Base-by-base conservation (phyloP, 2,797 vertebrate species). In the Lepilemur ruficaudatus region DNA sequence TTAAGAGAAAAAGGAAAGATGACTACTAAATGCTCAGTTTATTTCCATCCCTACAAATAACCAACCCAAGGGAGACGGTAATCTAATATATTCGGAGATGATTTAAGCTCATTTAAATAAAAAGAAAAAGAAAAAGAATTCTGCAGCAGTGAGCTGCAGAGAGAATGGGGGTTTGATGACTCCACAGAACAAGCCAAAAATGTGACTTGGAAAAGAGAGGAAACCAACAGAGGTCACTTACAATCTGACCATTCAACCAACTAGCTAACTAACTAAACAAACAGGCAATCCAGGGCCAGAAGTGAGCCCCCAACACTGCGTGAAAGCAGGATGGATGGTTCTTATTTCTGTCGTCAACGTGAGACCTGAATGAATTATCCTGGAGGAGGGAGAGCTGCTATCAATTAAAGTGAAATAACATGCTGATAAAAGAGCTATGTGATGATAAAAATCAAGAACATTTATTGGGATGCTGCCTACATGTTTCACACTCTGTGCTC, bases 41-140 rank as follows among this genome's bases (percentile, higher is more conserved):
- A 12, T 76, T 97, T 92, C 22, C 96, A 84, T 46, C 96, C 18
- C 22, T 0, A 28, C 82, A n/a, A 84, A 95, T 15, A 95, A 76
- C 65, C 67, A 85, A 89, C 95, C 93, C 7, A 85, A 7, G 95
- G 96, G 92, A 97, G 48, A 83, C 35, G 65, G 88, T 28, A 59
- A 95, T 85, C 92, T 93, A 79, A 97, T 96, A 78, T 4, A 86
- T 97, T 93, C 98, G 82, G 97, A 92, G 61, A 84, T 93, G 78
- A 95, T 93, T 97, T 91, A 81, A 93, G 91, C 79, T 97, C 96
- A 95, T 98, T 98, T 97, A 97, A 97, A 95, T 97, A 85, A 87
- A 93, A 52, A 18, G 30, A 48, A 79, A 82, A 72, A 38, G 38
- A 72, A 96, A 63, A 95, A 87, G 65, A 97, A 97, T 89, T 80